These are phyloP conservation scores for Girardia tigrina DNA, from an alignment of 2,888 invertebrate species.

Conservation along the genomic window DNA sequence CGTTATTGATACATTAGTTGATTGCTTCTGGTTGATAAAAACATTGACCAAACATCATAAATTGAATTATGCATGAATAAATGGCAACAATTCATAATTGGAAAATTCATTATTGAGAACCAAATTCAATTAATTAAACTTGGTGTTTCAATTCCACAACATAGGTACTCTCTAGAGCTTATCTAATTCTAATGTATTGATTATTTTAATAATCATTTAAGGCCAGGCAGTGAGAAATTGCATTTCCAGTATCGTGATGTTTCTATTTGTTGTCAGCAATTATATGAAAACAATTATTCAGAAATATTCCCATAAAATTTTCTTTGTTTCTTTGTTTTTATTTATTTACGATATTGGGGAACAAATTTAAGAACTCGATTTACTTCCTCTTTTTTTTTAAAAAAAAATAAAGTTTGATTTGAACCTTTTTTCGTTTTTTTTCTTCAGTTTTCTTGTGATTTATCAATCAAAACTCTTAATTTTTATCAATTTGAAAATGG, in stretches of 20 bases:
- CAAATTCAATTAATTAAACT: background rate
- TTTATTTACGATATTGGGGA: background rate
- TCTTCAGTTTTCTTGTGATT: too few relatives aligned
- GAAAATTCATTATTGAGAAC: background rate
- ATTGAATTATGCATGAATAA: background rate
- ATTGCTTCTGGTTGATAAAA: background rate
- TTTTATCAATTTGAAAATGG: too few relatives aligned
- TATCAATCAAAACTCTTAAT: too few relatives aligned
- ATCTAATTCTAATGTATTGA: background rate
- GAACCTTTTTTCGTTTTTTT: too few relatives aligned
- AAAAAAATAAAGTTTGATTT: too few relatives aligned
- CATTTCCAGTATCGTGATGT: background rate
- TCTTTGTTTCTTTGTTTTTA: background rate
- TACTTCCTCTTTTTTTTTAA: too few relatives aligned
- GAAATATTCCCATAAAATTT: background rate
- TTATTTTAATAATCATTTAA: background rate
- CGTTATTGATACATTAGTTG: background rate
- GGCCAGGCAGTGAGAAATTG: background rate
- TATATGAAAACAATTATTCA: background rate
- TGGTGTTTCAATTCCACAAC: background rate
- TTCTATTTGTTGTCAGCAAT: background rate
- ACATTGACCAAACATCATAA: background rate
- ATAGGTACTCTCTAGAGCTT: background rate
- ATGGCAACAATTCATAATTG: background rate
- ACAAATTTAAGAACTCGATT: background rate